Conservation (phyloP, 37 sponge, comb jelly and placozoan genomes). For the Beroe ovata region DNA sequence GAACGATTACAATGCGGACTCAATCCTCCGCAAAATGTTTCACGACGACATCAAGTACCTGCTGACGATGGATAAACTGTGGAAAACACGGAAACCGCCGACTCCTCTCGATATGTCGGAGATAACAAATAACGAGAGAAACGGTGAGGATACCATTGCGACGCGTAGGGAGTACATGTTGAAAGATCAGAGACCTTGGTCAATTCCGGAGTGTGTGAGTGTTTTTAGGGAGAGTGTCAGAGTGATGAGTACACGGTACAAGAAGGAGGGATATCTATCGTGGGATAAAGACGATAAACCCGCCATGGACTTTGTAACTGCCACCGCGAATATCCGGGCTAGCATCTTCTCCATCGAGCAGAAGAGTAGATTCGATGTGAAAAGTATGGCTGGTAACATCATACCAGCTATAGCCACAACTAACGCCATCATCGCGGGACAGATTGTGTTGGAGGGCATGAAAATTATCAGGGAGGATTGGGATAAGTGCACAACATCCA, state of each 20-base stretch:
- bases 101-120: slow-evolving; percentile 73
- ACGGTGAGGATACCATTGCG: not conserved
- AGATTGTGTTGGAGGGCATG: slow-evolving; percentile 93
- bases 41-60: slow-evolving; percentile 86
- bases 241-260: slow-evolving; percentile 68
- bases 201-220: slow-evolving; percentile 75
- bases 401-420: slow-evolving; percentile 98
- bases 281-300: slow-evolving; percentile 94
- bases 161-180: slow-evolving; percentile 8
- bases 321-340: slow-evolving; percentile 86
- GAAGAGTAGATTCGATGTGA: slow-evolving; percentile 90
- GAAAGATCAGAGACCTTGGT: slow-evolving; percentile 91
- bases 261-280: slow-evolving; percentile 71
- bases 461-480: slow-evolving; percentile 79
- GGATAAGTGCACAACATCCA: slow-evolving; percentile 79
- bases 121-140: not conserved
- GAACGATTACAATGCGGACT: slow-evolving; percentile 76
- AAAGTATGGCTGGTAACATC: slow-evolving; percentile 99
- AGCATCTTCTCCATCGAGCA: slow-evolving; percentile 74
- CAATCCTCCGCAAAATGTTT: slow-evolving; percentile 87
- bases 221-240: slow-evolving; percentile 72
- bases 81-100: slow-evolving; percentile 86
- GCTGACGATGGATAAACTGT: slow-evolving; percentile 93
- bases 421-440: slow-evolving; percentile 95
- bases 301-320: slow-evolving; percentile 90